phyloP scores from a whole-genome alignment of 2,113 vertebrate genomes.

The Ceuthmochares aereus region DNA sequence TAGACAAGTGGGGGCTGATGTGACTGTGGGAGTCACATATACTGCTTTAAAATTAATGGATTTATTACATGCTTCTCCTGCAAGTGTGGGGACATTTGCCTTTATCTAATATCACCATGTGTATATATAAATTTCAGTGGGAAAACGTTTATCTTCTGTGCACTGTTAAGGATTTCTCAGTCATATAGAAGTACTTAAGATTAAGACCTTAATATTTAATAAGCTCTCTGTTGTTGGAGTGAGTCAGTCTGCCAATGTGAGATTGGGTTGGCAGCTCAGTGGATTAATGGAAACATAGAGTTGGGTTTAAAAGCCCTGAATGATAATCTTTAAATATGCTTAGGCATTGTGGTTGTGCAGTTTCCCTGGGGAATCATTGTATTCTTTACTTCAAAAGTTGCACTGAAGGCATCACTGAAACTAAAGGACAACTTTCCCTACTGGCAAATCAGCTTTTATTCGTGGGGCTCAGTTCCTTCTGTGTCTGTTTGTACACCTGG shows the following conservation, averaged over 20 bases:
- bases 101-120: neutral
- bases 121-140: neutral
- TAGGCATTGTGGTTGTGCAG: constrained; percentile 36
- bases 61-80: neutral
- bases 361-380: neutral
- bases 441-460: neutral
- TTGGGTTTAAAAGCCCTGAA: constrained; percentile 44
- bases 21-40: neutral
- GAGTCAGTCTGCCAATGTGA: constrained; percentile 25
- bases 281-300: constrained; percentile 59
- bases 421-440: neutral
- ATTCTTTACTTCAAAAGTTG: constrained; percentile 23
- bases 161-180: constrained; percentile 36
- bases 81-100: neutral
- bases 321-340: constrained; percentile 65
- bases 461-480: neutral
- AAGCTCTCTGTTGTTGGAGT: constrained; percentile 49
- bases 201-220: constrained; percentile 71
- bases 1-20: neutral
- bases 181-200: constrained; percentile 41
- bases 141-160: constrained; percentile 15
- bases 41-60: neutral
- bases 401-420: constrained; percentile 1
- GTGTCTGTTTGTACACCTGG: neutral
- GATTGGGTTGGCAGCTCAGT: constrained; percentile 53